Percentiles rank a stretch among this genome's conserved stretches.
These are phyloP conservation scores for Erithacus rubecula DNA, from an alignment of 2,797 vertebrate species.

Conservation along the genomic window DNA sequence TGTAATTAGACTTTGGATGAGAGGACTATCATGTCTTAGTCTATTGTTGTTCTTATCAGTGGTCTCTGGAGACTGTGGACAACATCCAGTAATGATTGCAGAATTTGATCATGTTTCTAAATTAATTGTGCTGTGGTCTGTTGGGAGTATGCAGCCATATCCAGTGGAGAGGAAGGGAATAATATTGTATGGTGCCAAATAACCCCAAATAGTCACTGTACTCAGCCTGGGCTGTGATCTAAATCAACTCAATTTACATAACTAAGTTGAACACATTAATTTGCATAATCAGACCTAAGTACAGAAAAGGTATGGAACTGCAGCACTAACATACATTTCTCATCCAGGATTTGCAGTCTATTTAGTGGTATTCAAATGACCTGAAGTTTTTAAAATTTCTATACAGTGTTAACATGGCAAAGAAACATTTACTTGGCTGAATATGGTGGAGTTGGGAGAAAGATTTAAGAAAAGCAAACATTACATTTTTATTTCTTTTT, in stretches of 20 bases:
- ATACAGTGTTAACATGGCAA: background rate
- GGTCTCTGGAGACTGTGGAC: background rate
- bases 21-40: slow-evolving; percentile 42
- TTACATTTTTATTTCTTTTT: background rate
- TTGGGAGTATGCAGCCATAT: slow-evolving; percentile 21
- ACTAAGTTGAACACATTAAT: slow-evolving; percentile 38
- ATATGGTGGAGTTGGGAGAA: background rate
- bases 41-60: slow-evolving; percentile 27
- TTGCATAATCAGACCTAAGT: slow-evolving; percentile 11
- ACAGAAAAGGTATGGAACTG: slow-evolving; percentile 43
- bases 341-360: slow-evolving; percentile 39
- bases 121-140: slow-evolving; percentile 51
- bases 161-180: slow-evolving; percentile 16
- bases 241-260: slow-evolving; percentile 57
- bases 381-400: slow-evolving; percentile 11
- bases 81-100: slow-evolving; percentile 49
- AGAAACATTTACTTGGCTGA: slow-evolving; percentile 49
- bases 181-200: slow-evolving; percentile 13
- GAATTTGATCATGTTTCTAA: slow-evolving; percentile 57
- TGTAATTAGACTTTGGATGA: slow-evolving; percentile 62
- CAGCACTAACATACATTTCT: slow-evolving; percentile 34
- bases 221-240: slow-evolving; percentile 30
- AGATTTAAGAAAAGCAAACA: background rate
- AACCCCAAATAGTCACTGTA: slow-evolving; percentile 30
- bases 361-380: slow-evolving; percentile 36